Percentiles rank a stretch among this genome's conserved stretches.
These are phyloP conservation scores for Mastacembelus armatus DNA, from an alignment of 2,797 vertebrate genomes.

Conservation along the genomic window DNA sequence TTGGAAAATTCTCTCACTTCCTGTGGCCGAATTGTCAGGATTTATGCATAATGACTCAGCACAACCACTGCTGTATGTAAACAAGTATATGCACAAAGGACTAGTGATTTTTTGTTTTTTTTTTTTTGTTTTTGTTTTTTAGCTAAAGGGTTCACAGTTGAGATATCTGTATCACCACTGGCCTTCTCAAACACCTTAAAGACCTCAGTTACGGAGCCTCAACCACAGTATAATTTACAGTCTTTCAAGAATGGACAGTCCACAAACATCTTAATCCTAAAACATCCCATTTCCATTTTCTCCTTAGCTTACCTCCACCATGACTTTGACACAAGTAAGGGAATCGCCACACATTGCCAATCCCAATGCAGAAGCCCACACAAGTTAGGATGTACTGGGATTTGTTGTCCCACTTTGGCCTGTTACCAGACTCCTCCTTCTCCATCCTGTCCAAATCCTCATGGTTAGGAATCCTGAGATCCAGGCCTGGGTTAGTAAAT, in stretches of 20 bases:
- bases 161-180: not conserved
- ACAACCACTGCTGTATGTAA: not conserved
- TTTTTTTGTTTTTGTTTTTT: too few species aligned
- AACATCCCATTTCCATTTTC: accelerated
- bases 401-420: slow-evolving; percentile 96
- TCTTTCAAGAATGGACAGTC: too few species aligned
- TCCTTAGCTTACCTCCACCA: slow-evolving; percentile 88
- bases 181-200: not conserved
- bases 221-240: too few species aligned
- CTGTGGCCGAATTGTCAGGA: not conserved
- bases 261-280: too few species aligned
- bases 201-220: too few species aligned
- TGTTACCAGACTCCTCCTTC: slow-evolving; percentile 79
- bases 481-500: slow-evolving; percentile 66
- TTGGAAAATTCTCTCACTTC: too few species aligned
- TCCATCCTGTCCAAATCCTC: slow-evolving; percentile 87
- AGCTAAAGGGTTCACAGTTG: not conserved
- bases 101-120: too few species aligned
- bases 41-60: not conserved
- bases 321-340: slow-evolving; percentile 94
- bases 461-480: slow-evolving; percentile 63
- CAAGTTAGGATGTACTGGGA: slow-evolving; percentile 94
- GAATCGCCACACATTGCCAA: slow-evolving; percentile 95
- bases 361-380: slow-evolving; percentile 92
- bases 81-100: not conserved